Evolutionary conservation across 1,140 invertebrate species (phyloP).

Genomic region (Aphaenogaster ashmeadi): DNA sequence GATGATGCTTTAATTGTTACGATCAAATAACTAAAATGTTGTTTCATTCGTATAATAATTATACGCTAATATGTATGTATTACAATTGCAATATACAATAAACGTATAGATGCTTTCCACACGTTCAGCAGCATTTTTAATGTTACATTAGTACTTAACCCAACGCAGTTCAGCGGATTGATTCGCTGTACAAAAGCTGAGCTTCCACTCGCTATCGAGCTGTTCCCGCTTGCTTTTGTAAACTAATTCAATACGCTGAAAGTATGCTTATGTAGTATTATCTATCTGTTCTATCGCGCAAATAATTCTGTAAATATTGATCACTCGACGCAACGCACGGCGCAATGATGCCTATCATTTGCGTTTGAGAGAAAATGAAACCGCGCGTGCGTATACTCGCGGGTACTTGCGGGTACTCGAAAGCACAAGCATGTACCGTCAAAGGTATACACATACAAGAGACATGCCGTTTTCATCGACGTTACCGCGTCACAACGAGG

Average conservation of each 20-base stretch:
- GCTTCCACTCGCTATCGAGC: constrained; percentile 32
- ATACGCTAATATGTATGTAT: not conserved
- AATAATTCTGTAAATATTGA: constrained; percentile 62
- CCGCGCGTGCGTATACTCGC: not conserved
- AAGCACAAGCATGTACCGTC: not conserved
- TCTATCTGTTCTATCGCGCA: constrained; percentile 36
- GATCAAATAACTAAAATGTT: not conserved
- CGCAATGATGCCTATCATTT: constrained; percentile 46
- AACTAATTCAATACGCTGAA: constrained; percentile 38
- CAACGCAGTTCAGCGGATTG: constrained; percentile 11
- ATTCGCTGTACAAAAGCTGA: constrained; percentile 42
- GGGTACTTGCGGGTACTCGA: not conserved
- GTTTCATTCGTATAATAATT: not conserved
- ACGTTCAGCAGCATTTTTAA: not conserved
- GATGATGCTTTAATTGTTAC: not conserved
- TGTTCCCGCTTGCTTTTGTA: constrained; percentile 30
- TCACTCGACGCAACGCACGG: constrained; percentile 39
- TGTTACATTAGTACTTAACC: constrained; percentile 35
- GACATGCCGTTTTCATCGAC: constrained; percentile 21
- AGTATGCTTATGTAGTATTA: constrained; percentile 44
- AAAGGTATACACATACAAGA: constrained; percentile 27
- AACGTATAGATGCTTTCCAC: constrained; percentile 3
- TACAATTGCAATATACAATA: not conserved
- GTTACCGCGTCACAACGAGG: constrained; percentile 4
- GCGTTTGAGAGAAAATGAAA: constrained; percentile 53